Evolutionary conservation across 1,140 invertebrate genomes (phyloP).

Genomic region (Homalodisca vitripennis): DNA sequence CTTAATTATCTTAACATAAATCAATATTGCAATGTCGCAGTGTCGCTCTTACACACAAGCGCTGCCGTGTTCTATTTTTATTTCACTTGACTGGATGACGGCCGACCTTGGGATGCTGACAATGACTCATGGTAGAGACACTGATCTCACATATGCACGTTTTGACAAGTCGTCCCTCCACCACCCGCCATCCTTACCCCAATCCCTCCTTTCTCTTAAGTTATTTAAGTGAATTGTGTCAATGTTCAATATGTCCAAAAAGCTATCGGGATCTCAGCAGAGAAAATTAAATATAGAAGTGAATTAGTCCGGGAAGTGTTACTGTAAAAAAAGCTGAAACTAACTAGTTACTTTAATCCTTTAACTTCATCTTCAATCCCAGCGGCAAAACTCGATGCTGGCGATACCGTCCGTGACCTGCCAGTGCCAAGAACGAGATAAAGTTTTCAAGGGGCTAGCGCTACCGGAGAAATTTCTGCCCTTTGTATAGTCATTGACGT

Average conservation of each 20-base stretch:
- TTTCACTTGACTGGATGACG: background rate
- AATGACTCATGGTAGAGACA: background rate
- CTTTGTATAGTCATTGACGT: conserved; percentile 9
- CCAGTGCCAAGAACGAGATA: background rate
- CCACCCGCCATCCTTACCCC: background rate
- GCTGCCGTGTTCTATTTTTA: background rate
- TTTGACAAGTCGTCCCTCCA: background rate
- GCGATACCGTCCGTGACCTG: background rate
- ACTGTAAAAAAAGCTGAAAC: background rate
- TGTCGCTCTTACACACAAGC: background rate
- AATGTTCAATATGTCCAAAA: background rate
- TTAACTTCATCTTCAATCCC: background rate
- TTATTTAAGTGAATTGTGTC: background rate
- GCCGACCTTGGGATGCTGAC: background rate
- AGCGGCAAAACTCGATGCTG: background rate
- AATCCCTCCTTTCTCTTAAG: background rate
- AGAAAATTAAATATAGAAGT: background rate
- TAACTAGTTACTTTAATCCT: background rate
- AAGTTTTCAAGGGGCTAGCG: background rate
- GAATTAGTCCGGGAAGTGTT: background rate
- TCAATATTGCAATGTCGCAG: background rate
- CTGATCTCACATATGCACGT: background rate
- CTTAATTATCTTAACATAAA: background rate
- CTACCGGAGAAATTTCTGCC: conserved; percentile 8
- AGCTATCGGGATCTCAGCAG: background rate